A percentile compares a stretch with the other conserved stretches of the same genome.
These are phyloP conservation scores for Valencia hispanica DNA, from an alignment of 2,797 vertebrate species.

Conservation along the genomic window DNA sequence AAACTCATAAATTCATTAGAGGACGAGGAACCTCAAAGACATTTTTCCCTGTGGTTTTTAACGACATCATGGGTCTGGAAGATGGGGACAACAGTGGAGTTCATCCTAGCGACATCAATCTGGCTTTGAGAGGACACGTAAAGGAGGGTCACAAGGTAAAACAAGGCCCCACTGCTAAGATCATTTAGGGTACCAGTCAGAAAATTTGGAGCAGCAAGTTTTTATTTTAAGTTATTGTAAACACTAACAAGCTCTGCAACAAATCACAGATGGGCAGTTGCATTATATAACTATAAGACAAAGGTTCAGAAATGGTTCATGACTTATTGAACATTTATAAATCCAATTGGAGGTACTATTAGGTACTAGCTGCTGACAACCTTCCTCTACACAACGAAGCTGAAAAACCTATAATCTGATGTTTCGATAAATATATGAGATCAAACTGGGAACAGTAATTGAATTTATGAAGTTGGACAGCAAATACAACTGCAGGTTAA, in stretches of 20 bases:
- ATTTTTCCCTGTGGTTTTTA: conserved; percentile 20
- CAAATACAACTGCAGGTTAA: neutral
- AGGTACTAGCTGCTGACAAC: too few species aligned
- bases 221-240: neutral
- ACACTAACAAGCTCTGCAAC: neutral
- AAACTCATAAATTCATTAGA: neutral
- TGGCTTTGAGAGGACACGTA: conserved; percentile 30
- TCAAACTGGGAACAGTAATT: too few species aligned
- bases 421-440: too few species aligned
- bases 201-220: neutral
- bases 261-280: neutral
- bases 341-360: too few species aligned
- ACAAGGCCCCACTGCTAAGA: neutral
- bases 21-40: conserved; percentile 2
- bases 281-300: neutral
- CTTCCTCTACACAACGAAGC: too few species aligned
- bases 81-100: neutral
- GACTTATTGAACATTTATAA: too few species aligned
- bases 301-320: too few species aligned
- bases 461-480: too few species aligned
- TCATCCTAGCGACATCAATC: conserved; percentile 20
- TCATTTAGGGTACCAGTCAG: neutral
- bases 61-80: conserved; percentile 44
- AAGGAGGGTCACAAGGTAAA: conserved; percentile 6
- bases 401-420: too few species aligned